Evolutionary conservation across 2,888 invertebrate species (phyloP), one percentile per base, ranked within the genome.

Genomic region (Philopedon plagiatum): DNA sequence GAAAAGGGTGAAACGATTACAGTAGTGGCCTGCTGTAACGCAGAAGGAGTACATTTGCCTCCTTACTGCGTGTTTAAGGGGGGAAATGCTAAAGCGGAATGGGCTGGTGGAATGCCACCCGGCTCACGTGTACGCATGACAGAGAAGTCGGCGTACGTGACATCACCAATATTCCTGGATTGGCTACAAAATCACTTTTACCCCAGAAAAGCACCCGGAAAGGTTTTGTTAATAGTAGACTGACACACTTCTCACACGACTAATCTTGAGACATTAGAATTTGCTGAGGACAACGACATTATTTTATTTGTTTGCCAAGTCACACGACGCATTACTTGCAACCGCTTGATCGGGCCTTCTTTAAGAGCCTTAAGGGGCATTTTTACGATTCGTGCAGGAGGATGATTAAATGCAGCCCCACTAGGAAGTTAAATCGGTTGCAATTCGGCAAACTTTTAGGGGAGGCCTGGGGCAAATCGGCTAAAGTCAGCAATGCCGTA

Each of bases 281-380:
- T 19, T 4, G 26, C 2, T 3, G n/a, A 34, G 9, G 19, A 32
- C 3, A 62, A 62, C 39, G 62, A 62, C 15, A 29, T 62, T 4
- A 62, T 62, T 62, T 23, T 15, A 11, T 64, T 19, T 64, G 49
- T 51, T 18, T 63, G 15, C 51, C 63, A 15, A 51, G 51, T 15
- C 63, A 63, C 21, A 51, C 51, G 1, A 51, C 51, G 7, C 60
- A 61, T 5, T 19, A 5, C 23, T 37, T 61, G n/a, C 64, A 64
- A 19, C 64, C 64, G 2, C 64, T 81, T 5, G 78, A 81, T 57
- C 44, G 77, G 18, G 9, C 72, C 11, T 49, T 81, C 66, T 75
- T 81, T 67, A 81, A 80, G 73, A 66, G 78, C 19, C 64, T 81
- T 19, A 81, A 82, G 74, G 54, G 46, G 37, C 58, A 73, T 69